phyloP scores from a whole-genome alignment of 2,888 invertebrate genomes.

The Acanthopleura granulata region DNA sequence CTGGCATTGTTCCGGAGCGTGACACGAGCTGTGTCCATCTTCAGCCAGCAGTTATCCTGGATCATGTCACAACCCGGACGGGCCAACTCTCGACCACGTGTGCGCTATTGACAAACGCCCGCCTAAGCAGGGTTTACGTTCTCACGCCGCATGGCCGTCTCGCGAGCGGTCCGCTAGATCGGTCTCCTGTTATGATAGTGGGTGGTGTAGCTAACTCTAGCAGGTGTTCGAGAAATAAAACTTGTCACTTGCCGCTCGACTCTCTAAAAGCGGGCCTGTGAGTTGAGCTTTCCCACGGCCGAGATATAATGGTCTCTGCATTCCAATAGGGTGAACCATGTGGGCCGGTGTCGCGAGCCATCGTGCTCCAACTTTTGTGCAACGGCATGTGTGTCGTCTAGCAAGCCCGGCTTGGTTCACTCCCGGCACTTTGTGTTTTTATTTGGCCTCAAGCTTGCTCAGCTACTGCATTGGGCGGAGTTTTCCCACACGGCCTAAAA shows the following conservation, averaged over 20 bases:
- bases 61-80: too few species aligned
- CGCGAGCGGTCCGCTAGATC: neutral
- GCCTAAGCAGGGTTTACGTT: neutral
- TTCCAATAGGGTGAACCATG: neutral
- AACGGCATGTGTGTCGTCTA: neutral
- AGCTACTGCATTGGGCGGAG: neutral
- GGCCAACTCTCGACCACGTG: neutral
- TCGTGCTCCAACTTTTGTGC: slow-evolving; percentile 12
- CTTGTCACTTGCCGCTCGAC: slow-evolving; percentile 3
- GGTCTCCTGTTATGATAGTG: slow-evolving; percentile 6
- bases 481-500: slow-evolving; percentile 10
- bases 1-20: too few species aligned
- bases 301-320: neutral
- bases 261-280: neutral
- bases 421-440: neutral
- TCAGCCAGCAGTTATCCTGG: too few species aligned
- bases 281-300: neutral
- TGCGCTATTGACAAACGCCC: neutral
- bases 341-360: slow-evolving; percentile 8
- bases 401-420: neutral
- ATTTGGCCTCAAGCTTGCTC: neutral
- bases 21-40: too few species aligned
- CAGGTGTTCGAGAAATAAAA: slow-evolving; percentile 11
- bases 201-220: slow-evolving; percentile 3
- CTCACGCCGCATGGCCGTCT: neutral